Conservation (phyloP, 2,797 vertebrate species). For the Acipenser oxyrinchus region DNA sequence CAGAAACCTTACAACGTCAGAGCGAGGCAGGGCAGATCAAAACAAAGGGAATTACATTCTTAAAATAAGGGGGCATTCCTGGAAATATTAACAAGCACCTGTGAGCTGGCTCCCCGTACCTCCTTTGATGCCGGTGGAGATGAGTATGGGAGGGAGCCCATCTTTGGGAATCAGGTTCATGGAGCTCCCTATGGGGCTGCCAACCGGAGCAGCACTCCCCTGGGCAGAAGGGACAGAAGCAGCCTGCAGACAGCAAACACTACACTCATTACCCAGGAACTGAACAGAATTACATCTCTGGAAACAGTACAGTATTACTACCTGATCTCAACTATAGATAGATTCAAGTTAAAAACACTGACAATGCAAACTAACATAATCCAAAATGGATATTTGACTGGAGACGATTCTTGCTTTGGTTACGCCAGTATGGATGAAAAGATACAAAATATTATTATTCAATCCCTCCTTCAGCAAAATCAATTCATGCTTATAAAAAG, state of each 20-base stretch:
- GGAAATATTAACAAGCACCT: slow-evolving; percentile 64
- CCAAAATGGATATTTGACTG: too few relatives aligned
- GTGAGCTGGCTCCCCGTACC: slow-evolving; percentile 77
- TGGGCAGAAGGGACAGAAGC: slow-evolving; percentile 27
- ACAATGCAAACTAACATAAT: too few relatives aligned
- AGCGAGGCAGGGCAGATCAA: too few relatives aligned
- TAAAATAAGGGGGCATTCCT: slow-evolving; percentile 19
- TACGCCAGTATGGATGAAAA: too few relatives aligned
- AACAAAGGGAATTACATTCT: too few relatives aligned
- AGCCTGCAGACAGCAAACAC: slow-evolving; percentile 56
- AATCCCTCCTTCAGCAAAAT: too few relatives aligned
- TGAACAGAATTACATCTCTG: slow-evolving; percentile 25
- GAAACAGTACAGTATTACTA: neutral
- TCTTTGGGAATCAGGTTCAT: slow-evolving; percentile 96
- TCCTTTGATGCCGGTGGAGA: slow-evolving; percentile 98
- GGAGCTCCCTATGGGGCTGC: slow-evolving; percentile 88
- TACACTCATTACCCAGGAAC: slow-evolving; percentile 44
- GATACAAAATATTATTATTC: too few relatives aligned
- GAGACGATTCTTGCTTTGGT: too few relatives aligned
- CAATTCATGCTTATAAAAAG: too few relatives aligned
- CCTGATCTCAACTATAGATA: too few relatives aligned
- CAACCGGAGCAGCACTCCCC: slow-evolving; percentile 56
- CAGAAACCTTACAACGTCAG: too few relatives aligned
- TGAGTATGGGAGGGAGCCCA: slow-evolving; percentile 98
- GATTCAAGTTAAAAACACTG: too few relatives aligned